A percentile compares a stretch with the other conserved stretches of the same genome.
Evolutionary conservation across 2,797 vertebrate genomes (phyloP).

Genomic region (Limnodromus scolopaceus): DNA sequence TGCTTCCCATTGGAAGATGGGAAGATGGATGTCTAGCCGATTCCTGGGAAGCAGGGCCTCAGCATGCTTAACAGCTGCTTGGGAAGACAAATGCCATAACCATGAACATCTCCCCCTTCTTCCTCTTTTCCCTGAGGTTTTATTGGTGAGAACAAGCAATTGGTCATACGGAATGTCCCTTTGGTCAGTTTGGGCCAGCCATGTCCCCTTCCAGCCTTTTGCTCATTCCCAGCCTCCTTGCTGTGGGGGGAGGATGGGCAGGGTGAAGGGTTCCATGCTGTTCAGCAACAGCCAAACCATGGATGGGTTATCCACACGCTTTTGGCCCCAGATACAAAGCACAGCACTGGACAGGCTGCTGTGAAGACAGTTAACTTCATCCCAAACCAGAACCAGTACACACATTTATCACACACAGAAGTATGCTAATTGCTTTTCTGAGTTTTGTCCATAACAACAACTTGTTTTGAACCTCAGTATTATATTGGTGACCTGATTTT

Average conservation of each 20-base stretch:
- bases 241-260: no score
- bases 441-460: not conserved
- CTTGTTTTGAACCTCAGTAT: not conserved
- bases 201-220: not conserved
- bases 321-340: not conserved
- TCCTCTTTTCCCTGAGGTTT: not conserved
- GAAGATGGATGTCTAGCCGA: not conserved
- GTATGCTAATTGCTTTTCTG: not conserved
- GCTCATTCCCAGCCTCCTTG: not conserved
- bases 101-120: accelerated
- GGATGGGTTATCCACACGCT: accelerated
- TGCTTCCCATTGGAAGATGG: not conserved
- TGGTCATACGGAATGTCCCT: not conserved
- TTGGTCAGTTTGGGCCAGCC: not conserved
- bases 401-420: not conserved
- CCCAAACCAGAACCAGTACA: not conserved
- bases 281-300: not conserved
- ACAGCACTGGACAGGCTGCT: not conserved
- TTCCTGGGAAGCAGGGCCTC: not conserved
- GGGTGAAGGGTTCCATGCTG: not conserved
- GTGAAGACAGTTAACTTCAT: not conserved
- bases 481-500: not conserved
- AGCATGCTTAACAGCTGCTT: not conserved
- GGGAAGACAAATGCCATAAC: not conserved
- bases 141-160: not conserved